Conservation (phyloP, 2,797 vertebrate species). For the Oreochromis mossambicus region DNA sequence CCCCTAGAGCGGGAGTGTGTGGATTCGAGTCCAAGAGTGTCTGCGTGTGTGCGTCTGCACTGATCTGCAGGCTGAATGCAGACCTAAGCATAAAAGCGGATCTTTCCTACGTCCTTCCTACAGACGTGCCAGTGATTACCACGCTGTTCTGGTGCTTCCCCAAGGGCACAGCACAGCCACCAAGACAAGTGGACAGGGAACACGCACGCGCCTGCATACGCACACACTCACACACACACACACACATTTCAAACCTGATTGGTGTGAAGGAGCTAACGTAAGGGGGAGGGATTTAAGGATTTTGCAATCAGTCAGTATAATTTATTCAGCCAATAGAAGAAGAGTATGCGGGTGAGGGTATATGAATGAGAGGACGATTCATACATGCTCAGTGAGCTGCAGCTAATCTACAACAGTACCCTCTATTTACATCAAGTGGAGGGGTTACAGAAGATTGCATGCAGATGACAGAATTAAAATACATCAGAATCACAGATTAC, state of each 20-base stretch:
- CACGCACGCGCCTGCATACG: background rate
- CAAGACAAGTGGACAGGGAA: conserved; percentile 37
- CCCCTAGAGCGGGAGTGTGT: conserved; percentile 36
- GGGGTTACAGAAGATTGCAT: background rate
- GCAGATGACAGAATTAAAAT: background rate
- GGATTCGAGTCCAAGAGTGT: conserved; percentile 26
- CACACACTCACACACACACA: background rate
- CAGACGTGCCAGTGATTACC: conserved; percentile 60
- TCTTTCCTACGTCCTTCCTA: conserved; percentile 60
- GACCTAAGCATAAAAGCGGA: conserved; percentile 75
- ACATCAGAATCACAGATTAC: background rate
- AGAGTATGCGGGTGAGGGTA: background rate
- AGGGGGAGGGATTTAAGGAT: conserved; percentile 16
- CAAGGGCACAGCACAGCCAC: conserved; percentile 30
- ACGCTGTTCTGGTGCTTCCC: conserved; percentile 10
- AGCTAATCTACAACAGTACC: background rate
- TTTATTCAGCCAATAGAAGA: conserved; percentile 29
- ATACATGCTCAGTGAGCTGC: background rate
- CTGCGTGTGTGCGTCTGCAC: background rate
- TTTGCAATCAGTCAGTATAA: conserved; percentile 27
- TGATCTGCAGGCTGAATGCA: conserved; percentile 68
- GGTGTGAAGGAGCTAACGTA: conserved; percentile 9
- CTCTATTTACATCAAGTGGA: background rate
- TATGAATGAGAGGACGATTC: conserved; percentile 7
- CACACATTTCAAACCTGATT: conserved; percentile 17